phyloP scores from a whole-genome alignment of 2,888 invertebrate species.

The Drosophila birchii region DNA sequence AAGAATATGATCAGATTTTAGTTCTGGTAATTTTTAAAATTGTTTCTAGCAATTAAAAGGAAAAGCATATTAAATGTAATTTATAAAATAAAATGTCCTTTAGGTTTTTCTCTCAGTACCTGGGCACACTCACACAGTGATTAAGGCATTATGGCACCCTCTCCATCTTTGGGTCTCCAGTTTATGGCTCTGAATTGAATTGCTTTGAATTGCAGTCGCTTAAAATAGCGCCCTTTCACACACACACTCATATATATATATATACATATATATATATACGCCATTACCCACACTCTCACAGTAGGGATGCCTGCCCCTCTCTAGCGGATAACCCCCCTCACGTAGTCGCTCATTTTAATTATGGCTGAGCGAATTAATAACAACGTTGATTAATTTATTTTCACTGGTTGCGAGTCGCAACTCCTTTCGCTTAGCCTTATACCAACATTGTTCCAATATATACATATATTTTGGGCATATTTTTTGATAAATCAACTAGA shows the following conservation, averaged over 20 bases:
- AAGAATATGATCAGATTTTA: not conserved
- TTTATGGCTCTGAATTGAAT: constrained; percentile 53
- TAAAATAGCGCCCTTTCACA: constrained; percentile 47
- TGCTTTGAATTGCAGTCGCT: constrained; percentile 71
- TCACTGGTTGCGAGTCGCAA: not conserved
- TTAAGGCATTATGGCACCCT: constrained; percentile 31
- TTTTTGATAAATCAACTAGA: constrained; percentile 5
- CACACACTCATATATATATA: not conserved
- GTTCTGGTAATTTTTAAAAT: not conserved
- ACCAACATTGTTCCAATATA: not conserved
- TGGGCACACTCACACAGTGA: constrained; percentile 6
- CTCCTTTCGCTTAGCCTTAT: not conserved
- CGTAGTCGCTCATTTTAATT: constrained; percentile 20
- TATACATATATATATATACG: constrained; percentile 8
- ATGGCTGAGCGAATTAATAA: constrained; percentile 60
- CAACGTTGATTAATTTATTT: constrained; percentile 38
- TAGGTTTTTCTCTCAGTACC: not conserved
- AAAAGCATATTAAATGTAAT: accelerated
- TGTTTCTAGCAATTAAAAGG: not conserved
- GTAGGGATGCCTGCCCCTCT: not conserved
- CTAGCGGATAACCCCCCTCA: not conserved
- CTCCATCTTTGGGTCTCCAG: constrained; percentile 33
- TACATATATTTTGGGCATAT: not conserved
- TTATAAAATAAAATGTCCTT: not conserved
- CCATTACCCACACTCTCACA: constrained; percentile 11